A percentile compares a stretch with the other conserved stretches of the same genome.
Conservation (phyloP, 2,797 vertebrate genomes). For the Mormyrus hasselquistii region DNA sequence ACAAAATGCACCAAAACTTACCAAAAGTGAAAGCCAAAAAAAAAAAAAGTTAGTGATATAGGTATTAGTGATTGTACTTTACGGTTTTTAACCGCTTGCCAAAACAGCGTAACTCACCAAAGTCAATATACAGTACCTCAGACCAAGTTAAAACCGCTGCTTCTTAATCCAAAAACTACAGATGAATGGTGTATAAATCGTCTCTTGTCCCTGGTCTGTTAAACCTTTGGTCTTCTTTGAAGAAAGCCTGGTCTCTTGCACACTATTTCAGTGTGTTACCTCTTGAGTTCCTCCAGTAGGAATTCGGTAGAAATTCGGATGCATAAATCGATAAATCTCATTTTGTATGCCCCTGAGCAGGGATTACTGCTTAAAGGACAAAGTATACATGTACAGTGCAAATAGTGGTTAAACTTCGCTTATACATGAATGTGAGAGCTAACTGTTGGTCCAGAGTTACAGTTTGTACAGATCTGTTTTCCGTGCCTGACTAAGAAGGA, state of each 20-base stretch:
- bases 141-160: slow-evolving; percentile 39
- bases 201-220: slow-evolving; percentile 4
- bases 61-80: slow-evolving; percentile 52
- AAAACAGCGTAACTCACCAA: slow-evolving; percentile 51
- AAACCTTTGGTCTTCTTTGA: background rate
- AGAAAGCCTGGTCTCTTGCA: background rate
- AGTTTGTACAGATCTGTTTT: background rate
- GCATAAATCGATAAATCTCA: background rate
- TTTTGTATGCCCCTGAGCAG: background rate
- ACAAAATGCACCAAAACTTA: slow-evolving; percentile 41
- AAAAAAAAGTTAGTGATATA: slow-evolving; percentile 51
- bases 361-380: background rate
- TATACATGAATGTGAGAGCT: background rate
- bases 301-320: background rate
- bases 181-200: background rate
- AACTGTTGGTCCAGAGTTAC: background rate
- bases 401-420: background rate
- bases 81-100: slow-evolving; percentile 51
- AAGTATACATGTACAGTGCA: background rate
- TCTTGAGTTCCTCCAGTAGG: slow-evolving; percentile 20
- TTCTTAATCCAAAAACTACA: slow-evolving; percentile 25
- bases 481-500: background rate
- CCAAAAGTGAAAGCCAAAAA: slow-evolving; percentile 44
- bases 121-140: slow-evolving; percentile 60
- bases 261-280: background rate